A percentile compares a stretch with the other conserved stretches of the same genome.
These are phyloP conservation scores for Ephestia elutella DNA, from an alignment of 1,140 invertebrate species.

Conservation along the genomic window DNA sequence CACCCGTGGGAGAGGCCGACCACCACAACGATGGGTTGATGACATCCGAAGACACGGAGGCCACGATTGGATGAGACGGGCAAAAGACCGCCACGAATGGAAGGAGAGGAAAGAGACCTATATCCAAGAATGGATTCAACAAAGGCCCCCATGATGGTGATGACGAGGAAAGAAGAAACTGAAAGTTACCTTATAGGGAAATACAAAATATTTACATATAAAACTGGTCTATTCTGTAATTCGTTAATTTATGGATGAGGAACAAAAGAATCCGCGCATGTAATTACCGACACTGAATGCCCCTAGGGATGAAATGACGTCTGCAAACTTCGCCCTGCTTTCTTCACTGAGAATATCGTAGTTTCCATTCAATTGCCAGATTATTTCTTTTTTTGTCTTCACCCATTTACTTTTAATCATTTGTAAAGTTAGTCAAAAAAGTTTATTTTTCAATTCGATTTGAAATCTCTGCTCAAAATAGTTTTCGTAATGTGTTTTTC, in stretches of 20 bases:
- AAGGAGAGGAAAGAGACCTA: too few species aligned
- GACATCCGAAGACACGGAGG: too few species aligned
- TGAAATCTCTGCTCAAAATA: background rate
- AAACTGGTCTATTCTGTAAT: background rate
- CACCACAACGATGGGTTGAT: too few species aligned
- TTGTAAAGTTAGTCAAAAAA: background rate
- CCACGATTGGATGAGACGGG: too few species aligned
- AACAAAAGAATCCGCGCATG: conserved; percentile 48
- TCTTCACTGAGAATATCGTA: conserved; percentile 20
- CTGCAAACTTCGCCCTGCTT: conserved; percentile 40
- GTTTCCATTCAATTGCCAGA: conserved; percentile 19
- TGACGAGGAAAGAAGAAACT: too few species aligned
- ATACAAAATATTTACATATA: too few species aligned
- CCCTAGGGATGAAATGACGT: conserved; percentile 42
- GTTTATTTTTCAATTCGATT: background rate
- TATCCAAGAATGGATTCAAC: too few species aligned
- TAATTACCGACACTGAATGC: conserved; percentile 53
- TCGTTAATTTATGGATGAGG: background rate
- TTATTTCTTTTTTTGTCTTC: background rate
- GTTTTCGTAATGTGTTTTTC: background rate
- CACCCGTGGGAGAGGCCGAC: too few species aligned
- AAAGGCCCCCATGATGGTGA: too few species aligned
- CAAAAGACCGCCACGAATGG: too few species aligned
- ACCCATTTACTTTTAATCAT: background rate
- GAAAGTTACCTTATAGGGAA: too few species aligned